These are phyloP conservation scores for Scaptomyza reducta DNA, from an alignment of 2,888 invertebrate species.

Conservation along the genomic window DNA sequence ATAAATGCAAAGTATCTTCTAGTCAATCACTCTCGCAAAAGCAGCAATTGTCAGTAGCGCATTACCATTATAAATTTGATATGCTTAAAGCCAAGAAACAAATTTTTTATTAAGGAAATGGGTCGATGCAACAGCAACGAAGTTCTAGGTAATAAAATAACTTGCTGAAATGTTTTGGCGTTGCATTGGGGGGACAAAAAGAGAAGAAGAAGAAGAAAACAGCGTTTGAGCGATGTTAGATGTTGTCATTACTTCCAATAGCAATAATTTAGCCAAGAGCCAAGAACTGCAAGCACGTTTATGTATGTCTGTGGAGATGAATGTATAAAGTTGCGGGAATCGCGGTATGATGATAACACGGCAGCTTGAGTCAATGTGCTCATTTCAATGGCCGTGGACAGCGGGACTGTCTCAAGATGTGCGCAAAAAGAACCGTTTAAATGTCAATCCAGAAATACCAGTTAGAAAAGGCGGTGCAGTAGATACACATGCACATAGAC, in stretches of 20 bases:
- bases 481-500: constrained; percentile 25
- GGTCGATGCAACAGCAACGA: constrained; percentile 31
- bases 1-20: neutral
- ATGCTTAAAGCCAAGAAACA: neutral
- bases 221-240: constrained; percentile 24
- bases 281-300: constrained; percentile 53
- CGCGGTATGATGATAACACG: constrained; percentile 55
- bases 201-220: neutral
- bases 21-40: neutral
- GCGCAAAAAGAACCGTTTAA: constrained; percentile 80
- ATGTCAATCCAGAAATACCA: constrained; percentile 82
- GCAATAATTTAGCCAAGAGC: constrained; percentile 51
- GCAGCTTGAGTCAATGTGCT: constrained; percentile 72
- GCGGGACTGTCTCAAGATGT: constrained; percentile 72
- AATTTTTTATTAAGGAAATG: constrained; percentile 23
- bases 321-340: constrained; percentile 22
- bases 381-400: constrained; percentile 66
- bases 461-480: constrained; percentile 73
- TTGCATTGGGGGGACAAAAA: neutral
- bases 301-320: constrained; percentile 4
- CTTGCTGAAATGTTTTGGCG: constrained; percentile 11
- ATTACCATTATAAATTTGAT: neutral
- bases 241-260: constrained; percentile 43
- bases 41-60: neutral
- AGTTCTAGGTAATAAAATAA: constrained; percentile 33